Conservation (phyloP, 2,797 vertebrate species). For the Gobio occitaniae region DNA sequence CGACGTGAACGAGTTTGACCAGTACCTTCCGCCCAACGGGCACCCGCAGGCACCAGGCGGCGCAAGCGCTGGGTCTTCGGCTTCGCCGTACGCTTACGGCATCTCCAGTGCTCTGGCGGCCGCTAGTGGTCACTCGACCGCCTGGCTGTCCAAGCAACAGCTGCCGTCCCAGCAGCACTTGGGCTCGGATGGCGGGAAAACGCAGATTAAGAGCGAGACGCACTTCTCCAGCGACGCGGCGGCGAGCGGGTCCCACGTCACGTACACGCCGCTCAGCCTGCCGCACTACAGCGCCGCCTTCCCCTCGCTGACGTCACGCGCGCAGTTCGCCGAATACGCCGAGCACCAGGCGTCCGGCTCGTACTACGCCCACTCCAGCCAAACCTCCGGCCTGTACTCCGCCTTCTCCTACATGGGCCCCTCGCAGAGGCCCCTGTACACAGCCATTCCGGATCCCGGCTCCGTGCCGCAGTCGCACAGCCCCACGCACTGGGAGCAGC, state of each 20-base stretch:
- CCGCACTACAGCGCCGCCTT: constrained; percentile 97
- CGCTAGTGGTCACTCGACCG: constrained; percentile 87
- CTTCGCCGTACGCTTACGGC: constrained; percentile 83
- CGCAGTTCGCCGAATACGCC: constrained; percentile 93
- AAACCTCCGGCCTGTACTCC: constrained; percentile 92
- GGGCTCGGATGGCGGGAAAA: constrained; percentile 74
- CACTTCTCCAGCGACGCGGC: constrained; percentile 87
- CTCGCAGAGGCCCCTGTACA: constrained; percentile 96
- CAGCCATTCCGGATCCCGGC: constrained; percentile 91
- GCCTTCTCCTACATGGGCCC: constrained; percentile 99
- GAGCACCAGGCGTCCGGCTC: constrained; percentile 95
- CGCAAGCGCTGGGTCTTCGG: constrained; percentile 58
- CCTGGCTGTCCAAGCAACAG: constrained; percentile 88
- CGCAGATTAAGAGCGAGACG: constrained; percentile 81
- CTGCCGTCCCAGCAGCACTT: constrained; percentile 83
- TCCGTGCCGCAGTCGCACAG: constrained; percentile 93
- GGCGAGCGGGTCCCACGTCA: constrained; percentile 83
- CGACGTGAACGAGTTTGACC: constrained; percentile 97
- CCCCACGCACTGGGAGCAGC: constrained; percentile 98
- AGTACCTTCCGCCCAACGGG: constrained; percentile 96
- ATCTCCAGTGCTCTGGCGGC: constrained; percentile 91
- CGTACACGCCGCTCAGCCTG: constrained; percentile 93
- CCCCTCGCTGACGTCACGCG: constrained; percentile 92
- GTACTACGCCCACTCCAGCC: constrained; percentile 93
- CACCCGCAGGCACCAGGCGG: constrained; percentile 80